These are phyloP conservation scores for Oppia nitens DNA, from an alignment of 1,140 invertebrate species.

Conservation along the genomic window DNA sequence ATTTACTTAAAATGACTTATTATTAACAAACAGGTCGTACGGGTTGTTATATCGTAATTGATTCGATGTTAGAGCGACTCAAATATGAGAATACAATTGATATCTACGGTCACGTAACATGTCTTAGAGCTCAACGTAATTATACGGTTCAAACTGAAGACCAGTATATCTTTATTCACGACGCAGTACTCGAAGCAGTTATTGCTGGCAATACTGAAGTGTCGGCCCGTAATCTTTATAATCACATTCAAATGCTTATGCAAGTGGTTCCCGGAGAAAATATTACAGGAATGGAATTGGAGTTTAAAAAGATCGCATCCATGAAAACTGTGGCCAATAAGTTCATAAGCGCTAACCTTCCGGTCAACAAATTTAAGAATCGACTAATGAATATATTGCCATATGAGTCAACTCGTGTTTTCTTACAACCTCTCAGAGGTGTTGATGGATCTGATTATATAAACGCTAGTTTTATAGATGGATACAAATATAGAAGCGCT, in stretches of 20 bases:
- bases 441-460: slow-evolving; percentile 97
- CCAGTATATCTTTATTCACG: slow-evolving; percentile 99
- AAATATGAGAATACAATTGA: slow-evolving; percentile 92
- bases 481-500: slow-evolving; percentile 56
- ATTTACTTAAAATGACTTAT: not conserved
- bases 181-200: slow-evolving; percentile 85
- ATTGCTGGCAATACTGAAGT: slow-evolving; percentile 88
- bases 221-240: slow-evolving; percentile 71
- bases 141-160: slow-evolving; percentile 98
- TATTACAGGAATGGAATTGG: slow-evolving; percentile 90
- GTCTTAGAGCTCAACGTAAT: slow-evolving; percentile 84
- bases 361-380: slow-evolving; percentile 96
- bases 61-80: slow-evolving; percentile 86
- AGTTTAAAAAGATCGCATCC: slow-evolving; percentile 72
- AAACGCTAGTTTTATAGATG: slow-evolving; percentile 95
- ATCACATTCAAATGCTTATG: slow-evolving; percentile 84
- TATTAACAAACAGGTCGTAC: slow-evolving; percentile 49
- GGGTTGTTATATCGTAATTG: slow-evolving; percentile 96
- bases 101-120: slow-evolving; percentile 96
- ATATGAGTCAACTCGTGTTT: slow-evolving; percentile 83
- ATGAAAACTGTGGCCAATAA: slow-evolving; percentile 71
- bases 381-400: slow-evolving; percentile 91
- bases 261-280: slow-evolving; percentile 43
- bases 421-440: slow-evolving; percentile 70
- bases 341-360: slow-evolving; percentile 86